Conservation (phyloP, 2,888 invertebrate genomes). For the Corbicula japonica region DNA sequence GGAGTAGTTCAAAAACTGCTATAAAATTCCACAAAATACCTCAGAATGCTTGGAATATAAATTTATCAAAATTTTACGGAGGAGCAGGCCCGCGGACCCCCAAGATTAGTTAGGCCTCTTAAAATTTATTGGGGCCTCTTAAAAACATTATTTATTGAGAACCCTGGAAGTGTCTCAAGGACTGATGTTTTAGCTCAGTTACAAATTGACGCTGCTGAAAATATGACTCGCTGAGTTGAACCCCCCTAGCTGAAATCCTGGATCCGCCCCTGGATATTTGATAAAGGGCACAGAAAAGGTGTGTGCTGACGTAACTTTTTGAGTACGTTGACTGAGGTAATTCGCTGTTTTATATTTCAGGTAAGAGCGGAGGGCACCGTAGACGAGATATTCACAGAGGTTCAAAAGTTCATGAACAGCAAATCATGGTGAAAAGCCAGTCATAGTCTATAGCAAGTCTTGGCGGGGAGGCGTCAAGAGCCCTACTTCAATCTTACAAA, state of each 20-base stretch:
- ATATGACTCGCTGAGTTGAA: background rate
- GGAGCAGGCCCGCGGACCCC: too few species aligned
- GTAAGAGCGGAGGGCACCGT: conserved; percentile 93
- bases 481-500: too few species aligned
- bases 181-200: background rate
- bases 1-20: too few species aligned
- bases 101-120: too few species aligned
- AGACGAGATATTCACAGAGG: conserved; percentile 92
- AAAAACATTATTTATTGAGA: too few species aligned
- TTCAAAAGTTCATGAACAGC: conserved; percentile 82
- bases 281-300: background rate
- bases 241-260: background rate
- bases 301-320: background rate
- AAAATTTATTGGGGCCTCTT: too few species aligned
- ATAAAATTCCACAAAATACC: too few species aligned
- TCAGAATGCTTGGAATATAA: too few species aligned
- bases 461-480: too few species aligned
- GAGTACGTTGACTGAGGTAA: background rate
- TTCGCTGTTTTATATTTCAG: conserved; percentile 87
- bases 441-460: too few species aligned
- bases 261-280: background rate
- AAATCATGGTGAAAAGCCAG: conserved; percentile 75
- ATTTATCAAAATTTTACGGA: too few species aligned
- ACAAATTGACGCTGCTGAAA: background rate
- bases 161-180: background rate